Percentiles rank a stretch among this genome's conserved stretches.
Conservation (phyloP, 2,113 vertebrate species). For the Azemiops feae region DNA sequence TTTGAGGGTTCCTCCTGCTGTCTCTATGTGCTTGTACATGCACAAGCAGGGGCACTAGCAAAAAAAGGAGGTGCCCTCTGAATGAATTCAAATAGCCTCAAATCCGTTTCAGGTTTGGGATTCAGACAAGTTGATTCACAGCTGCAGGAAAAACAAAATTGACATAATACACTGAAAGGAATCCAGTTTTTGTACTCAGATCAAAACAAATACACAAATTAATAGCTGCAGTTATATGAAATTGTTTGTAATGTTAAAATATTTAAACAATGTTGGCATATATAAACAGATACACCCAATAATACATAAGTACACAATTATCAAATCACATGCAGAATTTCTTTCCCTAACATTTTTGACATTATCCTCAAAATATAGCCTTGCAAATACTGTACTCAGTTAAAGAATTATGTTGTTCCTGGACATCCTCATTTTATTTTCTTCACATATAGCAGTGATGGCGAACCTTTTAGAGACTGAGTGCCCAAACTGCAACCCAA, state of each 20-base stretch:
- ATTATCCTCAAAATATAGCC: neutral
- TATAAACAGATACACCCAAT: neutral
- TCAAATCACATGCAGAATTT: neutral
- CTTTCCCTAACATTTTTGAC: neutral
- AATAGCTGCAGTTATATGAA: neutral
- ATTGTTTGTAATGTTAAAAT: neutral
- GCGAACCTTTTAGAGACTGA: too few species aligned
- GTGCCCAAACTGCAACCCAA: too few species aligned
- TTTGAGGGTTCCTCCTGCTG: neutral
- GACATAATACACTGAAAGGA: neutral
- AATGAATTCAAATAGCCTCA: neutral
- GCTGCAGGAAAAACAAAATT: neutral
- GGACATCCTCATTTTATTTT: neutral
- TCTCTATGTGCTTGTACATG: neutral
- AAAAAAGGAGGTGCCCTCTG: neutral
- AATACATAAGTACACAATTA: neutral
- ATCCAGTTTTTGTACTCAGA: neutral
- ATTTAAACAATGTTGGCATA: neutral
- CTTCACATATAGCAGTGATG: neutral
- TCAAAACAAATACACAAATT: neutral
- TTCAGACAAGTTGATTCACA: neutral
- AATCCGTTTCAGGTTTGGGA: neutral
- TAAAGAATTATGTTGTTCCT: neutral
- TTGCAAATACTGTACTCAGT: neutral
- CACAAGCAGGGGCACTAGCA: neutral